Base-by-base conservation (phyloP, 37 sponge, comb jelly and placozoan genomes). In the Haliclona indistincta region DNA sequence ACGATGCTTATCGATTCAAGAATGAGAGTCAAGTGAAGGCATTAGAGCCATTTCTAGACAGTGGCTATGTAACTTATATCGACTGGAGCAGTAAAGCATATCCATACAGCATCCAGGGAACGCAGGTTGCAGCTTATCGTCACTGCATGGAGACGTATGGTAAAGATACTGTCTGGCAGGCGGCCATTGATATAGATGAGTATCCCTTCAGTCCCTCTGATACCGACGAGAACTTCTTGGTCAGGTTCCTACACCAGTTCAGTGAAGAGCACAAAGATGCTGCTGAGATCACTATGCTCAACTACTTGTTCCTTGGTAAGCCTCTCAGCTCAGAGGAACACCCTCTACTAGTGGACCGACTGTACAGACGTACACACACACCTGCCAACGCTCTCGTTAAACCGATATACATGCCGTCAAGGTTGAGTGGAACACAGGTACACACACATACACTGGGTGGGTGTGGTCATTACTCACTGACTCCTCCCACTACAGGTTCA, bases 181-280 rank as follows among this genome's bases (percentile, higher is more conserved):
- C 68, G 22, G 92, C 92, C 11, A 81, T 86, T 35, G 92, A 91
- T 45, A 81, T 91, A 53, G 92, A 91, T 45, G 92, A 91, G 52
- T 91, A 91, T 38, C 92, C 92, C 17, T 91, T 86, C 54, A 68
- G 70, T 49, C 79, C 80, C 40, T 13, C 0, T 29, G 92, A 91
- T 35, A 76, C 68, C 29, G 66, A 75, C 10, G 87, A 83, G 22
- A 84, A 84, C 1, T 86, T 91, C 56, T 35, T 91, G 54, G n/a
- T 38, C 39, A 56, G 84, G 8, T 91, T 54, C 41, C n/a, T 86
- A 2, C 64, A 61, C 40, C 28, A 73, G 30, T 86, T 80, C 23
- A 52, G 41, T 19, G 44, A 67, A 7, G 3, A 29, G 1, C 69
- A 91, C 34, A 35, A 41, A 1, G 53, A 41, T 0, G 70, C 78